Evolutionary conservation across 2,113 vertebrate species (phyloP).

Genomic region (Zosterops borbonicus): DNA sequence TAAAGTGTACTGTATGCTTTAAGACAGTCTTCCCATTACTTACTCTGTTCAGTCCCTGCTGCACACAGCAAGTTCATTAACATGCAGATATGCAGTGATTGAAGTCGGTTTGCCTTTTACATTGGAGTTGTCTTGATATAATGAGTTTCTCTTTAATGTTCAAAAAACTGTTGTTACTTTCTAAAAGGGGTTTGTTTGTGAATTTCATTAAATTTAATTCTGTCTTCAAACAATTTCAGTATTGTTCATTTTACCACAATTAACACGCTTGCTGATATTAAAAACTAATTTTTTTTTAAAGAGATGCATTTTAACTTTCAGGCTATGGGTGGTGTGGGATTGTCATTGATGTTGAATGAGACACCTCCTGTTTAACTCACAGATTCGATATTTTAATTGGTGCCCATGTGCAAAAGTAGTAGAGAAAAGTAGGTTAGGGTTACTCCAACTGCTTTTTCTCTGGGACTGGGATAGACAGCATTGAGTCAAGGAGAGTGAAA

Average conservation of each 20-base stretch:
- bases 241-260: conserved; percentile 81
- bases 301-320: conserved; percentile 66
- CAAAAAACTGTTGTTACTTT: conserved; percentile 83
- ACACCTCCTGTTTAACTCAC: conserved; percentile 65
- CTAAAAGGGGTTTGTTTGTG: conserved; percentile 82
- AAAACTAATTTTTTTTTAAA: conserved; percentile 53
- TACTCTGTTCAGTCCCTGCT: conserved; percentile 66
- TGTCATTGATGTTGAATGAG: conserved; percentile 67
- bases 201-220: conserved; percentile 84
- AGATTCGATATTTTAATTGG: conserved; percentile 69
- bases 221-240: conserved; percentile 78
- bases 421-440: conserved; percentile 60
- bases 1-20: conserved; percentile 60
- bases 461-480: neutral
- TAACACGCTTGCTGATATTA: conserved; percentile 73
- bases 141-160: conserved; percentile 85
- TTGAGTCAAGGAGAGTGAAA: neutral
- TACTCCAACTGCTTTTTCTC: conserved; percentile 7
- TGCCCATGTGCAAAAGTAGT: conserved; percentile 55
- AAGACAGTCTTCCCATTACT: conserved; percentile 68
- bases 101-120: conserved; percentile 80
- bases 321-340: conserved; percentile 44
- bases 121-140: conserved; percentile 81
- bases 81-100: conserved; percentile 83
- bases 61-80: conserved; percentile 80